phyloP scores from a whole-genome alignment of 2,797 vertebrate genomes.

The Loriculus beryllinus region DNA sequence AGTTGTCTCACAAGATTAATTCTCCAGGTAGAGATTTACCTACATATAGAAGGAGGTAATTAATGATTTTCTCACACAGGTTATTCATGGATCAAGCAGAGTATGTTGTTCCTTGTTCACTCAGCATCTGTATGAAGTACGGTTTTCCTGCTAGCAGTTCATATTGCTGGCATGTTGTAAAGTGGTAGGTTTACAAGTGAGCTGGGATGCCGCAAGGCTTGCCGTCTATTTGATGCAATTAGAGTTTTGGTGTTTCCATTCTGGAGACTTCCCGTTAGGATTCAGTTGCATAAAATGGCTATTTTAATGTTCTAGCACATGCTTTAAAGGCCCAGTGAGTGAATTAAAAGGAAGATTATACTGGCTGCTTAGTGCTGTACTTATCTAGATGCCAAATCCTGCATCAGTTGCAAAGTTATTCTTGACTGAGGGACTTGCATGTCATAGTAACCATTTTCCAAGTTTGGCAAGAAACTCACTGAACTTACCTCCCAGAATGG shows the following conservation, averaged over 20 bases:
- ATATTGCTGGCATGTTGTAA: not conserved
- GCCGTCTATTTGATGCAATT: not conserved
- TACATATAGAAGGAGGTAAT: not conserved
- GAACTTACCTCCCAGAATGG: not conserved
- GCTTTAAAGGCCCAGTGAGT: not conserved
- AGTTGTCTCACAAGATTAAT: not conserved
- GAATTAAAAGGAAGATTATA: not conserved
- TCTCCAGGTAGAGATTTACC: not conserved
- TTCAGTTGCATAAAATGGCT: not conserved
- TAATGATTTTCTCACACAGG: not conserved
- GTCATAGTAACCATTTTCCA: not conserved
- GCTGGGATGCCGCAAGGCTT: not conserved
- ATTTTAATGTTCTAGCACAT: not conserved
- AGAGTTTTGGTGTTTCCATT: not conserved
- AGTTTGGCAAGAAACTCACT: not conserved
- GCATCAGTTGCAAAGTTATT: not conserved
- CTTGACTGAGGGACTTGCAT: not conserved
- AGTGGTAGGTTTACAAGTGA: not conserved
- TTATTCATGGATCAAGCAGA: not conserved
- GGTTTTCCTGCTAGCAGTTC: not conserved
- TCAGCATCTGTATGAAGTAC: not conserved
- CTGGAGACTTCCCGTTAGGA: not conserved
- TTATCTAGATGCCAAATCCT: not conserved
- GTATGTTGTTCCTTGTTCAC: not conserved
- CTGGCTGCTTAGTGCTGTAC: not conserved